Evolutionary conservation across 1,140 invertebrate species (phyloP).

Genomic region (Drosophila pandora): DNA sequence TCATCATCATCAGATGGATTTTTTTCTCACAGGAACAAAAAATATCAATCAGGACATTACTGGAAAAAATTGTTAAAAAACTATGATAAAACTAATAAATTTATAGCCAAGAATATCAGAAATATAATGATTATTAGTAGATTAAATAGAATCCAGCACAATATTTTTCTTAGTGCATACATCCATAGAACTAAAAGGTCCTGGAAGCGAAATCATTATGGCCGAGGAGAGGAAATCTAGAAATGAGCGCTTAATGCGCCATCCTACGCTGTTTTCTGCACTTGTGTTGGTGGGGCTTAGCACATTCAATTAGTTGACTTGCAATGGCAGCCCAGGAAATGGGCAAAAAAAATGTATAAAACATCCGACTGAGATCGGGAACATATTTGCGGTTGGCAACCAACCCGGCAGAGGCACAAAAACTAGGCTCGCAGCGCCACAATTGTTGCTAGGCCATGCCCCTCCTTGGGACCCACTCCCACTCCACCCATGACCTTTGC

Average conservation of each 20-base stretch:
- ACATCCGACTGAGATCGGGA: constrained; percentile 22
- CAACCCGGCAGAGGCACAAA: constrained; percentile 52
- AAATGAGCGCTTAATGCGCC: constrained; percentile 74
- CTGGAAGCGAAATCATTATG: constrained; percentile 15
- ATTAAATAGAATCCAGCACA: no score
- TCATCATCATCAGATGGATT: constrained; percentile 45
- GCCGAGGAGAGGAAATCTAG: constrained; percentile 28
- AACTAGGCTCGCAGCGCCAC: constrained; percentile 10
- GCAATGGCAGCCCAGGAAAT: constrained; percentile 50
- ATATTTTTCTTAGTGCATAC: neutral
- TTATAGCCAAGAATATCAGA: no score
- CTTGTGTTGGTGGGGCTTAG: constrained; percentile 41
- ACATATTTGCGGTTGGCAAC: constrained; percentile 70
- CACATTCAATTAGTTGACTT: constrained; percentile 79
- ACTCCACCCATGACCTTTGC: constrained; percentile 53
- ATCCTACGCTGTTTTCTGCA: constrained; percentile 60
- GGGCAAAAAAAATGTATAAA: constrained; percentile 14
- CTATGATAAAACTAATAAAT: no score
- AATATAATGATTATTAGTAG: no score
- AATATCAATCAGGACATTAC: neutral
- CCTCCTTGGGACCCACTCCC: no score
- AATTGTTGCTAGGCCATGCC: constrained; percentile 21
- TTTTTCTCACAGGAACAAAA: neutral
- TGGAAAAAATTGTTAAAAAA: neutral
- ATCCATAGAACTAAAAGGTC: neutral